A percentile compares a stretch with the other conserved stretches of the same genome.
These are phyloP conservation scores for Hippoglossus hippoglossus DNA, from an alignment of 2,797 vertebrate species.

Conservation along the genomic window DNA sequence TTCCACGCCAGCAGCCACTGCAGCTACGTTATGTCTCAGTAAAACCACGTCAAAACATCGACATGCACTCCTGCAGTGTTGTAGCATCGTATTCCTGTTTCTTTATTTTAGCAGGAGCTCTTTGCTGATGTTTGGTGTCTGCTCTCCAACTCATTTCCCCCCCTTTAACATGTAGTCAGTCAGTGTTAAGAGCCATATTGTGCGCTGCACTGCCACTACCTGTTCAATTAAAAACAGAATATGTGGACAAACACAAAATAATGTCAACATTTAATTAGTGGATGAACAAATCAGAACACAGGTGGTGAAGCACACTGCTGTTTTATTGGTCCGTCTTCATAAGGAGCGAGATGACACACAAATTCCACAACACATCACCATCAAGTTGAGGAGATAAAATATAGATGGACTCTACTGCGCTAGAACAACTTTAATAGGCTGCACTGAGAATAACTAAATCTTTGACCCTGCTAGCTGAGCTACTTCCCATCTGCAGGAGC, in stretches of 20 bases:
- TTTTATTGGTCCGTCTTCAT: conserved; percentile 49
- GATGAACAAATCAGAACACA: not conserved
- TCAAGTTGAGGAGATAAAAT: conserved; percentile 56
- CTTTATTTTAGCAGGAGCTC: conserved; percentile 34
- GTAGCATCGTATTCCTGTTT: conserved; percentile 16
- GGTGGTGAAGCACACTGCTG: not conserved
- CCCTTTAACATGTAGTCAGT: conserved; percentile 3
- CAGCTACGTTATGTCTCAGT: conserved; percentile 55
- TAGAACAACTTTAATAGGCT: conserved; percentile 64
- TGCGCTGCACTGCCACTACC: conserved; percentile 43
- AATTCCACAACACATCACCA: conserved; percentile 34
- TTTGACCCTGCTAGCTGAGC: conserved; percentile 47
- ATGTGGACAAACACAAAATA: conserved; percentile 16
- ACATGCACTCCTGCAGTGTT: conserved; percentile 15
- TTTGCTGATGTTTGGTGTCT: conserved; percentile 25
- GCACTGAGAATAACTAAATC: conserved; percentile 60
- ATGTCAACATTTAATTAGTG: not conserved
- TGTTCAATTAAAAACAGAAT: conserved; percentile 32
- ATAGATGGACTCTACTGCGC: conserved; percentile 56
- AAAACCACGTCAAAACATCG: conserved; percentile 31
- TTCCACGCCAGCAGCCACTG: conserved; percentile 65
- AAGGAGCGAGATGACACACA: conserved; percentile 29
- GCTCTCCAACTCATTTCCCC: conserved; percentile 34
- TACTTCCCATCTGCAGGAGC: conserved; percentile 33
- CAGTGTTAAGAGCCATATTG: not conserved